Conservation (phyloP, 2,888 invertebrate species). For the Trisateles emortualis region DNA sequence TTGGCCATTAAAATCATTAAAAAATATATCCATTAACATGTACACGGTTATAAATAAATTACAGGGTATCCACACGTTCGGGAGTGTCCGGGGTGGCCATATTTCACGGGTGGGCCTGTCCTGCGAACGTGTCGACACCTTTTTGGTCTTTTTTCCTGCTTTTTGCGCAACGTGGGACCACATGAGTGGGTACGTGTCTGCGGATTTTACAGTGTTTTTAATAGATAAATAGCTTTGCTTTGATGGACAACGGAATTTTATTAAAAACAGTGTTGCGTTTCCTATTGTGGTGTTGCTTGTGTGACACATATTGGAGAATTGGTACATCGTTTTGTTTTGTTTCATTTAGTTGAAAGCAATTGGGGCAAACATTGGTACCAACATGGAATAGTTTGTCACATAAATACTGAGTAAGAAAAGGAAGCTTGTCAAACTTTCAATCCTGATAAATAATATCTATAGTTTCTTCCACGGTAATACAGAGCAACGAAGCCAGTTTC, state of each 20-base stretch:
- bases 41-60: constrained; percentile 68
- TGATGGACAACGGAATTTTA: constrained; percentile 55
- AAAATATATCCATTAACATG: constrained; percentile 61
- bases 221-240: constrained; percentile 65
- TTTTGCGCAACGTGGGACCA: constrained; percentile 58
- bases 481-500: too few species aligned
- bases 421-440: too few species aligned
- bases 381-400: too few species aligned
- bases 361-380: too few species aligned
- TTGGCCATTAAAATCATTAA: constrained; percentile 58
- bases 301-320: not conserved
- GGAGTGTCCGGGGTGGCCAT: constrained; percentile 59
- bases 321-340: not conserved
- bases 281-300: not conserved
- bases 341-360: too few species aligned
- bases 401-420: too few species aligned
- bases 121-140: constrained; percentile 66
- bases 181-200: constrained; percentile 56
- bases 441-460: too few species aligned
- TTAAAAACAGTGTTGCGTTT: constrained; percentile 34
- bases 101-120: constrained; percentile 66
- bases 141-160: constrained; percentile 57
- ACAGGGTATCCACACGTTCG: constrained; percentile 55
- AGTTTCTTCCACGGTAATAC: too few species aligned
- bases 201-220: constrained; percentile 63